phyloP scores from a whole-genome alignment of 1,140 invertebrate species.

The Lepidostoma basale region DNA sequence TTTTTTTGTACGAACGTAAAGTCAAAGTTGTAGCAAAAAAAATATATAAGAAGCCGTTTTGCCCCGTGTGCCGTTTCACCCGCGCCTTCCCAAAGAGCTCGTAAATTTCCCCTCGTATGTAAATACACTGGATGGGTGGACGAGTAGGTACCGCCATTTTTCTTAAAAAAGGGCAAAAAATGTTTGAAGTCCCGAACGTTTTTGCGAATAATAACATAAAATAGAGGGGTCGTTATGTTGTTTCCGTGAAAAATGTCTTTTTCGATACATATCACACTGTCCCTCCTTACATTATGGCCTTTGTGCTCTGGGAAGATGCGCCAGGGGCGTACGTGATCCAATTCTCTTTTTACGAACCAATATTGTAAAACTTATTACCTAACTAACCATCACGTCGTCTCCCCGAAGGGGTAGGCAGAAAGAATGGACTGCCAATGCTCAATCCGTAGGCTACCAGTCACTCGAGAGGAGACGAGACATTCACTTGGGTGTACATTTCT shows the following conservation, averaged over 20 bases:
- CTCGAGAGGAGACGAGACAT: too few relatives aligned
- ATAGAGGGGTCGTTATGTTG: slow-evolving; percentile 39
- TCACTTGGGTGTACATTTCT: too few relatives aligned
- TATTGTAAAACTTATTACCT: too few relatives aligned
- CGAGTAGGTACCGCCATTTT: slow-evolving; percentile 30
- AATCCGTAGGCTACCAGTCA: too few relatives aligned
- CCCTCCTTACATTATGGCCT: background rate
- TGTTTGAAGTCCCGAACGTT: slow-evolving; percentile 22
- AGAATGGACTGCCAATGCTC: too few relatives aligned
- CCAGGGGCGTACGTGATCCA: background rate
- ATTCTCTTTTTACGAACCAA: background rate
- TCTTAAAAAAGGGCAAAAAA: slow-evolving; percentile 30
- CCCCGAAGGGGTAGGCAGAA: too few relatives aligned
- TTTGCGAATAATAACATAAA: slow-evolving; percentile 45
- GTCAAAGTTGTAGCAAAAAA: too few relatives aligned
- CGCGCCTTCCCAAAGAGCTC: background rate
- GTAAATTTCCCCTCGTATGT: slow-evolving; percentile 35
- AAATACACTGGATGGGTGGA: slow-evolving; percentile 35
- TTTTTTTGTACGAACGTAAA: too few relatives aligned
- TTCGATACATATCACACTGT: slow-evolving; percentile 12
- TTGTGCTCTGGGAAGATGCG: background rate
- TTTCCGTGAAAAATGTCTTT: slow-evolving; percentile 40
- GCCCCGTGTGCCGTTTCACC: background rate
- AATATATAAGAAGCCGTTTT: too few relatives aligned
- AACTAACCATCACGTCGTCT: too few relatives aligned